A percentile compares a stretch with the other conserved stretches of the same genome.
Evolutionary conservation across 2,113 vertebrate genomes (phyloP).

Genomic region (Rhynchomys soricoides): DNA sequence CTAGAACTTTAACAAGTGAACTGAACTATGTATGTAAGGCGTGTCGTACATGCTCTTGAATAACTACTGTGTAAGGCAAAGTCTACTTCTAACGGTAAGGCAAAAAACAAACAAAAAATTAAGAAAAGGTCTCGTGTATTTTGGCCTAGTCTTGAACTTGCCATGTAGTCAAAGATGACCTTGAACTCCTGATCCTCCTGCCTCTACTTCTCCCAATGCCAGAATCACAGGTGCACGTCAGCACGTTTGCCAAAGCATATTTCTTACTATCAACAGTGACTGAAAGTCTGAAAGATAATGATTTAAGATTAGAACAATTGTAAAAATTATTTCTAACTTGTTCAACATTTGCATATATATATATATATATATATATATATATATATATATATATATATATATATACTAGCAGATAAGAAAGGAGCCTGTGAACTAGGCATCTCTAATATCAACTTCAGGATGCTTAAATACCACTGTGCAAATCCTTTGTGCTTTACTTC

Average conservation of each 20-base stretch:
- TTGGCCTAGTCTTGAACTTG: background rate
- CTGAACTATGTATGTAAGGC: background rate
- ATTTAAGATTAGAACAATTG: slow-evolving; percentile 23
- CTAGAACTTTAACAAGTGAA: background rate
- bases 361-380: too few species aligned
- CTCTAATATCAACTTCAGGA: background rate
- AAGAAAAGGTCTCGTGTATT: background rate
- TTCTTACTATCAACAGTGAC: background rate
- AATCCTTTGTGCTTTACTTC: background rate
- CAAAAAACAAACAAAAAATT: too few species aligned
- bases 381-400: too few species aligned
- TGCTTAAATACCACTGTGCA: background rate
- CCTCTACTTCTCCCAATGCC: background rate
- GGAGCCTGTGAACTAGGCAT: background rate
- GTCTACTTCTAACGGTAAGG: background rate
- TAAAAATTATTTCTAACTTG: background rate
- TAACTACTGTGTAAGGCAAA: slow-evolving; percentile 24
- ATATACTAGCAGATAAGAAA: background rate
- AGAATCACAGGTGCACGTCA: background rate
- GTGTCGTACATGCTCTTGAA: background rate
- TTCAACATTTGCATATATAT: background rate
- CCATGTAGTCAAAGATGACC: background rate
- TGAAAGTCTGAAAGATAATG: background rate
- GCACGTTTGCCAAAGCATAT: background rate
- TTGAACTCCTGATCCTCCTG: background rate